Base-by-base conservation (phyloP, 2,797 vertebrate genomes). In the Hybognathus amarus region DNA sequence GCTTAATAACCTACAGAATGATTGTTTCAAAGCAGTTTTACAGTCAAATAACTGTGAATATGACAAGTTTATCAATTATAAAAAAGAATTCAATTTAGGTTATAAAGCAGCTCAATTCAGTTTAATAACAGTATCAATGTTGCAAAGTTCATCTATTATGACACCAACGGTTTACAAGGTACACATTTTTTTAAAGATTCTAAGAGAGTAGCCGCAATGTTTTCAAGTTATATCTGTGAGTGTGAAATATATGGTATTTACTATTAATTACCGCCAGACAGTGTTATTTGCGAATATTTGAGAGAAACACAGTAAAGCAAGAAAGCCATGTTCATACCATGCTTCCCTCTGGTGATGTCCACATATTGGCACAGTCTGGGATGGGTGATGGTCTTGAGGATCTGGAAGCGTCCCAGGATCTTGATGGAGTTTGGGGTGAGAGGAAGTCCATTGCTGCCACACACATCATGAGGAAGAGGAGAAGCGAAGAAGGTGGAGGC, bases 351-450 rank as follows among this genome's bases (percentile, higher is more conserved):
- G 86, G 96, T 94, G 87, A 99, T 98, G 90, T 99, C 98, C 91
- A 99, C 94, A 18, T 99, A 99, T 47, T 99, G 98, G 86, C 98
- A 99, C 45, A 99, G 96, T 88, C 97, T 94, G 47, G 97, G 97
- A 86, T 99, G 97, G 11, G 95, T 97, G 87, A 97, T 91, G 76
- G 97, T 98, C 92, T 99, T 99, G 12, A 99, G 96, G 88, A 99
- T 96, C 92, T 99, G 98, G 93, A 99, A 99, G 77, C 97, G 96
- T 22, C 98, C 98, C 85, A 99, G 93, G 90, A 99, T 99, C 94
- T 98, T 98, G 89, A 99, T 99, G 87, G 98, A 99, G 92, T 99
- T 99, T 64, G 98, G 98, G 47, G 98, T 99, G 45, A 99, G 96
- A 75, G 98, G 98, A 77, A 99, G 96, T 0, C 98, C 98, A 6